phyloP scores from a whole-genome alignment of 2,797 vertebrate species.

The Gymnodraco acuticeps region DNA sequence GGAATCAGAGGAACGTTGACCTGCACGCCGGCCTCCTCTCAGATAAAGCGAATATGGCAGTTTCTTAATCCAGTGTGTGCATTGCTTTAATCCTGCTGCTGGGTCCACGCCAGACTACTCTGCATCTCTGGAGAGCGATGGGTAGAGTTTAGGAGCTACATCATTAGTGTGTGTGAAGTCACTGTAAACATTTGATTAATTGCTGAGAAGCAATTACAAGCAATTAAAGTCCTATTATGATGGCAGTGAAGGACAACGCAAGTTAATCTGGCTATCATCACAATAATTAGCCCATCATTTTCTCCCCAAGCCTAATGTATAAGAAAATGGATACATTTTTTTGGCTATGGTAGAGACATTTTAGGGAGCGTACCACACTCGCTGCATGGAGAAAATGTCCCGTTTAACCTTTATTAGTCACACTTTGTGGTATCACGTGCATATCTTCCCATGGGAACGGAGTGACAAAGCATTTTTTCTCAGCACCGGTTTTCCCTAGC shows the following conservation, averaged over 20 bases:
- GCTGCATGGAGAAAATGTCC: background rate
- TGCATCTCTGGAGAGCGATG: constrained; percentile 5
- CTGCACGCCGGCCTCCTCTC: background rate
- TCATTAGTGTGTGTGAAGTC: constrained; percentile 63
- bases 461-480: constrained; percentile 29
- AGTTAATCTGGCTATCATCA: constrained; percentile 72
- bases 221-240: constrained; percentile 79
- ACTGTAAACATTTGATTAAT: constrained; percentile 78
- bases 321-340: constrained; percentile 5
- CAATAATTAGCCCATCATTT: constrained; percentile 64
- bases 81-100: constrained; percentile 50
- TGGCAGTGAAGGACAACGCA: constrained; percentile 68
- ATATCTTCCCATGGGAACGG: constrained; percentile 9
- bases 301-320: constrained; percentile 26
- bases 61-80: constrained; percentile 57
- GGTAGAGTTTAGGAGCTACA: constrained; percentile 30
- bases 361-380: background rate
- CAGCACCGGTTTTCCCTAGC: constrained; percentile 16
- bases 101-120: constrained; percentile 44
- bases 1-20: constrained; percentile 11
- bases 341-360: constrained; percentile 2
- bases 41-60: constrained; percentile 45
- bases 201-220: constrained; percentile 72
- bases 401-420: constrained; percentile 23
- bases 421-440: constrained; percentile 9